Evolutionary conservation across 2,113 vertebrate genomes (phyloP), one percentile per base, ranked within the genome.

Genomic region (Struthidea cinerea): DNA sequence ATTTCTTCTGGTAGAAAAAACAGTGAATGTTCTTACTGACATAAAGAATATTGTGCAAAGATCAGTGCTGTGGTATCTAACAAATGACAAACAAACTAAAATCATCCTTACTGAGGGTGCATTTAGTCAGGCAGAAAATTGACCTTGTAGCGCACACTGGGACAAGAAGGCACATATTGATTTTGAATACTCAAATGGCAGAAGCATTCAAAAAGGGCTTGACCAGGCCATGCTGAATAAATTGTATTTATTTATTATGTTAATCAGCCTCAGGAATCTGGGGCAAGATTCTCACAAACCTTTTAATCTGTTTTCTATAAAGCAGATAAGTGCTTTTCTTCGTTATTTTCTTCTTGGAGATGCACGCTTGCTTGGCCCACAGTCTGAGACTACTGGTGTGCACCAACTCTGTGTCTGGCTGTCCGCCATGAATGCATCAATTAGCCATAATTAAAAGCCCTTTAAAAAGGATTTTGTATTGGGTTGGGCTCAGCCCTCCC

Each of bases 391-490:
- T 64, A 0, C 11, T 60, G 86, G 63, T 84, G 79, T 90, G 68
- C 64, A 90, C 55, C 71, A 59, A 7, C 55, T 44, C 64, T 61
- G 0, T 73, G 2, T 47, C 50, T 90, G 94, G 79, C 96, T 87
- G 15, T 7, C 73, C 1, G 56, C 94, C 96, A 89, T 1, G 1
- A 67, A 44, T 41, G 44, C 46, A 74, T 89, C 93, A 78, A 78
- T 97, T 90, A 93, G 52, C 64, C 50, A 56, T 95, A 92, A 95
- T 95, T 93, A 97, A 92, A 92, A 93, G 85, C 90, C 70, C 90
- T 69, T 18, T 69, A 46, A 92, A 90, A 80, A 75, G 27, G 42
- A 92, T 65, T 92, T 83, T 65, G 1, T 65, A 3, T 61, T 49
- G 33, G 26, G 7, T 4, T 84, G 42, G 30, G 56, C 35, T 90